Conservation (phyloP, 2,113 vertebrate species). For the Dryoscopus gambensis region DNA sequence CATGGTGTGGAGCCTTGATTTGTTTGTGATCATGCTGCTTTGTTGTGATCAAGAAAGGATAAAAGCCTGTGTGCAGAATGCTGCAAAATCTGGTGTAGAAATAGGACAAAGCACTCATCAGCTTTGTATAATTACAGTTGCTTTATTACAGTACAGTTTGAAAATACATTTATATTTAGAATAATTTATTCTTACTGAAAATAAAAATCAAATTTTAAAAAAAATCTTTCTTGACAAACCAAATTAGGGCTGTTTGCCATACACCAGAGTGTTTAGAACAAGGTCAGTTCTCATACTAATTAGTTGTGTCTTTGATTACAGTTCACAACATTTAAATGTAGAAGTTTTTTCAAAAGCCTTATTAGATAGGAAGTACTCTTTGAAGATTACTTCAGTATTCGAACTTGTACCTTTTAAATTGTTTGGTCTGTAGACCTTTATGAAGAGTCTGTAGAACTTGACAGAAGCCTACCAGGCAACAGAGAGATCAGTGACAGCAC, state of each 20-base stretch:
- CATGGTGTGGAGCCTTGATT: background rate
- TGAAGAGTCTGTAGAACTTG: background rate
- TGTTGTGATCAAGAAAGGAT: background rate
- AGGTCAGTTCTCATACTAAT: background rate
- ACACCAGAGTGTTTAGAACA: background rate
- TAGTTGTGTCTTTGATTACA: background rate
- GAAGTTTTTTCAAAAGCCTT: background rate
- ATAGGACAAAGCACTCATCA: background rate
- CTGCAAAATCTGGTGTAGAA: background rate
- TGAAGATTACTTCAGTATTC: background rate
- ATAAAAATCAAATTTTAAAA: rapidly evolving
- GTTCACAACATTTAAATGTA: background rate
- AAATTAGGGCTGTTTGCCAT: background rate
- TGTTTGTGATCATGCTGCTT: background rate
- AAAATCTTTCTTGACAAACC: background rate
- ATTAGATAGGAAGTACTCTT: background rate
- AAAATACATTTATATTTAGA: background rate
- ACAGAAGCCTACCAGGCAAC: background rate
- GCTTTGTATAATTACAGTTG: background rate
- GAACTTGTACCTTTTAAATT: background rate
- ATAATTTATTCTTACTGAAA: background rate
- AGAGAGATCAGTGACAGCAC: background rate
- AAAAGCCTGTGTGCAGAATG: background rate
- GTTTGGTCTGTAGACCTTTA: background rate
- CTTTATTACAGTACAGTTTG: background rate